A percentile compares a stretch with the other conserved stretches of the same genome.
phyloP scores from a whole-genome alignment of 2,113 vertebrate genomes.

The Stictonetta naevosa region DNA sequence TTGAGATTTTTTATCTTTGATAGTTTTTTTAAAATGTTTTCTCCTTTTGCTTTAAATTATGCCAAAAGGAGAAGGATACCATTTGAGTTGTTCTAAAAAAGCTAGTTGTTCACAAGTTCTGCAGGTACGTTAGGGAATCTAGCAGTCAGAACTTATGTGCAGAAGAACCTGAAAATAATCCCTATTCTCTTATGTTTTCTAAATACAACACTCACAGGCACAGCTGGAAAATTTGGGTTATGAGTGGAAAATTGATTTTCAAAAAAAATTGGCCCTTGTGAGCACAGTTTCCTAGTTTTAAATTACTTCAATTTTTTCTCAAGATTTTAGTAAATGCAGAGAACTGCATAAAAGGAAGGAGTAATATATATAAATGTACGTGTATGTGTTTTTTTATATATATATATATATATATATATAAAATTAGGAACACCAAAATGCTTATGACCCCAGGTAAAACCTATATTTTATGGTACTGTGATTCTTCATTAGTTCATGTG shows the following conservation, averaged over 20 bases:
- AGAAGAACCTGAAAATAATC: constrained; percentile 3
- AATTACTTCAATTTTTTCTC: not conserved
- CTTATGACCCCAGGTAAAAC: not conserved
- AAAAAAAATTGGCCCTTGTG: not conserved
- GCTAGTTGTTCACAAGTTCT: not conserved
- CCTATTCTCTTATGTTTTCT: not conserved
- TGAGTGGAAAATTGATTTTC: constrained; percentile 26
- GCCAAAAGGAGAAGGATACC: not conserved
- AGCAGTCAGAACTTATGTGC: not conserved
- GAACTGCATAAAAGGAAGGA: not conserved
- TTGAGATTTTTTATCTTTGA: not conserved
- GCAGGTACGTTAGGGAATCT: not conserved
- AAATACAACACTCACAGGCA: not conserved
- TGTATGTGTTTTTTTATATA: too few species aligned
- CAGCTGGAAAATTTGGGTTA: constrained; percentile 10
- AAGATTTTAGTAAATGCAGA: not conserved
- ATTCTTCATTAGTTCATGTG: not conserved
- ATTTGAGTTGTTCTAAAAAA: not conserved
- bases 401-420: not conserved
- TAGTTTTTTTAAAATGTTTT: not conserved
- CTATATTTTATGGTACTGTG: not conserved
- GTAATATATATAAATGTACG: not conserved
- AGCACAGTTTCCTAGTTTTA: not conserved
- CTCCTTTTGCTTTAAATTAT: not conserved
- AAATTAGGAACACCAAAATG: not conserved